phyloP scores from a whole-genome alignment of 2,113 vertebrate genomes.

The Xyrauchen texanus region DNA sequence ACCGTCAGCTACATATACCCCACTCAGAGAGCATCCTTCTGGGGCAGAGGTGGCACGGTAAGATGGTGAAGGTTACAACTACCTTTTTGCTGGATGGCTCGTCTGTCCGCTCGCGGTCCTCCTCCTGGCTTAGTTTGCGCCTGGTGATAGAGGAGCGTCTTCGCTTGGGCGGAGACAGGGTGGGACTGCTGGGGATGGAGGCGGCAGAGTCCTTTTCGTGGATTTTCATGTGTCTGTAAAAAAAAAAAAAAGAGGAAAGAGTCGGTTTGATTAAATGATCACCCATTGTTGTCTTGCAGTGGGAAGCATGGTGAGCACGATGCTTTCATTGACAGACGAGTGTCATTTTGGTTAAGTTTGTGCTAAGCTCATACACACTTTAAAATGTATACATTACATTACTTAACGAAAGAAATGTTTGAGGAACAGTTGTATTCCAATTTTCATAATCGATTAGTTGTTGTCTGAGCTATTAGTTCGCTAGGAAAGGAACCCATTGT shows the following conservation, averaged over 20 bases:
- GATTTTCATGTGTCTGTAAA: constrained; percentile 95
- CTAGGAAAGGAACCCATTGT: too few relatives aligned
- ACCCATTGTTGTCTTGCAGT: too few relatives aligned
- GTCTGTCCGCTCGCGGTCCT: constrained; percentile 80
- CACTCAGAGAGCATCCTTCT: neutral
- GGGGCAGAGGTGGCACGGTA: neutral
- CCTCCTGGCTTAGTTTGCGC: constrained; percentile 81
- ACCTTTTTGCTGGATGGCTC: constrained; percentile 88
- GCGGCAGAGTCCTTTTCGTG: constrained; percentile 90
- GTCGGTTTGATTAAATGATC: too few relatives aligned
- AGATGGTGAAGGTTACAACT: neutral
- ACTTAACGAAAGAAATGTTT: too few relatives aligned
- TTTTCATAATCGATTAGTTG: too few relatives aligned
- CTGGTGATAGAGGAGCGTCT: constrained; percentile 82
- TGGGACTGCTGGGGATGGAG: constrained; percentile 72
- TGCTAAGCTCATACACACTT: too few relatives aligned
- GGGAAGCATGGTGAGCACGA: too few relatives aligned
- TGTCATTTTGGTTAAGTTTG: too few relatives aligned
- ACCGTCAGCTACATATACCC: constrained; percentile 39
- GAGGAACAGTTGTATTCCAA: too few relatives aligned
- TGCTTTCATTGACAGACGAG: too few relatives aligned
- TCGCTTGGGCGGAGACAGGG: constrained; percentile 85
- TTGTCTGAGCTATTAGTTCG: too few relatives aligned
- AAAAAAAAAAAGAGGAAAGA: constrained; percentile 6
- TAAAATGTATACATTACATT: too few relatives aligned